These are phyloP conservation scores for Danaus plexippus DNA, from an alignment of 1,140 invertebrate species.

Conservation along the genomic window DNA sequence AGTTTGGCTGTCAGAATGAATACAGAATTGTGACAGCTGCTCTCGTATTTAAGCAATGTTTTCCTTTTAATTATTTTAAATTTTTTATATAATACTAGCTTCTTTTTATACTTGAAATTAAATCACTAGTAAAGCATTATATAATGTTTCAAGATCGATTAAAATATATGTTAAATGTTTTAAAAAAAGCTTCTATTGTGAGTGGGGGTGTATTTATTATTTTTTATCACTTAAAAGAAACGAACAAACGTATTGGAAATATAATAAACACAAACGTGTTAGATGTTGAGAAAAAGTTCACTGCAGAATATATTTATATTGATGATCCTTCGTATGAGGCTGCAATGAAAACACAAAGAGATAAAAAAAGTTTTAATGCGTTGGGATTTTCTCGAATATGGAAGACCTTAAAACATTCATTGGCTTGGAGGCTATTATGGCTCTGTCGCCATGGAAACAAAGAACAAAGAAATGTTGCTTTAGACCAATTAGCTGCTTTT, in stretches of 20 bases:
- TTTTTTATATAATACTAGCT: too few species aligned
- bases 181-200: slow-evolving; percentile 39
- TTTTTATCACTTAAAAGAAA: slow-evolving; percentile 42
- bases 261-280: slow-evolving; percentile 53
- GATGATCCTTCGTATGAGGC: slow-evolving; percentile 50
- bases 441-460: slow-evolving; percentile 54
- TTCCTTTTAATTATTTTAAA: too few species aligned
- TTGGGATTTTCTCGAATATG: slow-evolving; percentile 46
- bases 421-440: slow-evolving; percentile 57
- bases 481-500: slow-evolving; percentile 54
- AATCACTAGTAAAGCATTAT: too few species aligned
- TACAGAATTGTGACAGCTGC: too few species aligned
- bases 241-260: slow-evolving; percentile 35
- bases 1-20: too few species aligned
- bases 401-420: slow-evolving; percentile 58
- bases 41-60: too few species aligned
- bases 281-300: slow-evolving; percentile 50
- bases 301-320: slow-evolving; percentile 58
- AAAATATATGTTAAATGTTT: slow-evolving; percentile 44
- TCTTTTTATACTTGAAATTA: too few species aligned
- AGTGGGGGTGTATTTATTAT: slow-evolving; percentile 36
- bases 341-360: slow-evolving; percentile 39
- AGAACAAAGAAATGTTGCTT: slow-evolving; percentile 52
- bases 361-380: slow-evolving; percentile 31
- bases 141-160: slow-evolving; percentile 48